Percentiles rank a stretch among this genome's conserved stretches.
phyloP scores from a whole-genome alignment of 2,113 vertebrate species.

The Circaetus gallicus region DNA sequence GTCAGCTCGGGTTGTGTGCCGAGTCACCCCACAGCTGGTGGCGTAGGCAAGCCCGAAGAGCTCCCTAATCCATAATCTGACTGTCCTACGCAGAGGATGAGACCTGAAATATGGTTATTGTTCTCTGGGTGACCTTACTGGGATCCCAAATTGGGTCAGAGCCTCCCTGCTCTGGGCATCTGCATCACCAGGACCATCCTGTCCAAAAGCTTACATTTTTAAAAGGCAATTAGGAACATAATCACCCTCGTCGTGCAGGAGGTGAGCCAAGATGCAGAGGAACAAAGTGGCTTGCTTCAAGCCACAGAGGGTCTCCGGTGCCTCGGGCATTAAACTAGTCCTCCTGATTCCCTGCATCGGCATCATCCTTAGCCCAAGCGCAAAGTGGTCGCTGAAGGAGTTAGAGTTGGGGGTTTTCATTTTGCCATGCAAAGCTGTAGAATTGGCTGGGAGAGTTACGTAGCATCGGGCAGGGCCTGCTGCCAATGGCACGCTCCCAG shows the following conservation, averaged over 20 bases:
- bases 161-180: accelerated
- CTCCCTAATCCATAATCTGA: not conserved
- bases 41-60: not conserved
- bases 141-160: not conserved
- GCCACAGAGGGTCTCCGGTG: no score
- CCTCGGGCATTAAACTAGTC: not conserved
- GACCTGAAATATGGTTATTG: not conserved
- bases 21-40: not conserved
- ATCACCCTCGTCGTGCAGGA: accelerated
- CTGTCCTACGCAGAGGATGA: not conserved
- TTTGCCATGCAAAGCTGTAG: not conserved
- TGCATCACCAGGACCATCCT: not conserved
- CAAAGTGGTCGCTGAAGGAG: accelerated
- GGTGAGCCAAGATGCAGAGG: not conserved
- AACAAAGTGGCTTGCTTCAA: not conserved
- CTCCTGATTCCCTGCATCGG: no score
- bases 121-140: not conserved
- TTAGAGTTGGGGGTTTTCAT: accelerated
- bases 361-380: not conserved
- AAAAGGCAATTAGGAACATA: not conserved
- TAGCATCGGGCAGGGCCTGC: not conserved
- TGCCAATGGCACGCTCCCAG: not conserved
- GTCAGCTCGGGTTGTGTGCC: accelerated
- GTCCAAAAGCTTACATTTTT: accelerated
- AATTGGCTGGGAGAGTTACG: not conserved